Evolutionary conservation across 2,113 vertebrate genomes (phyloP).

Genomic region (Xenopus borealis): DNA sequence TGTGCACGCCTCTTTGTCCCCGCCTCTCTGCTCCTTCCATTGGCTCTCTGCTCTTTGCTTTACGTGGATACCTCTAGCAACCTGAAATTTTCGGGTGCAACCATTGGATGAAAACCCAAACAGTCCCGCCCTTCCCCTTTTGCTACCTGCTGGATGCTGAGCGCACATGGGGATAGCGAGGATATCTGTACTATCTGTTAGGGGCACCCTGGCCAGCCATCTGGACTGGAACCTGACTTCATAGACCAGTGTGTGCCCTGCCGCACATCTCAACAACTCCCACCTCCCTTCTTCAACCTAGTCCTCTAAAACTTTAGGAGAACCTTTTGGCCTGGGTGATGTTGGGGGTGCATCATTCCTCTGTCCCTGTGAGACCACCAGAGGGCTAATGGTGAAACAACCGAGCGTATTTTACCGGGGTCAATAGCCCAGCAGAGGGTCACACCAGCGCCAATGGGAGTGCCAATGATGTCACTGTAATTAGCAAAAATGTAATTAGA

Average conservation of each 20-base stretch:
- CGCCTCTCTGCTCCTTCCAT: slow-evolving; percentile 71
- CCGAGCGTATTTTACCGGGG: not conserved
- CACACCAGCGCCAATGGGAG: not conserved
- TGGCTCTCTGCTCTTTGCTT: slow-evolving; percentile 75
- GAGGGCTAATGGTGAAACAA: no score
- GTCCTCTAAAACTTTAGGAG: no score
- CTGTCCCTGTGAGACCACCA: no score
- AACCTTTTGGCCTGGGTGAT: no score
- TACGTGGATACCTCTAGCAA: slow-evolving; percentile 80
- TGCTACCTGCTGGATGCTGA: slow-evolving; percentile 39
- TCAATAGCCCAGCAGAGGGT: slow-evolving; percentile 1
- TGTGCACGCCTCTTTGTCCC: slow-evolving; percentile 75
- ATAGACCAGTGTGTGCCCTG: no score
- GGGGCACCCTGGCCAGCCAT: no score
- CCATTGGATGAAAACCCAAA: slow-evolving; percentile 57
- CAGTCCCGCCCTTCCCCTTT: slow-evolving; percentile 17
- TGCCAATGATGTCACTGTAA: slow-evolving; percentile 35
- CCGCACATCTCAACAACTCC: no score
- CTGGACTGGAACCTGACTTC: no score
- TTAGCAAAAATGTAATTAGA: slow-evolving; percentile 23
- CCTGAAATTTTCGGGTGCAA: slow-evolving; percentile 52
- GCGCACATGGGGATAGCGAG: slow-evolving; percentile 40
- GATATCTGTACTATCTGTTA: no score
- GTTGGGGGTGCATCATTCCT: no score
- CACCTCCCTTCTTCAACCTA: no score